Evolutionary conservation across 2,113 vertebrate species (phyloP).

Genomic region (Pionites leucogaster): DNA sequence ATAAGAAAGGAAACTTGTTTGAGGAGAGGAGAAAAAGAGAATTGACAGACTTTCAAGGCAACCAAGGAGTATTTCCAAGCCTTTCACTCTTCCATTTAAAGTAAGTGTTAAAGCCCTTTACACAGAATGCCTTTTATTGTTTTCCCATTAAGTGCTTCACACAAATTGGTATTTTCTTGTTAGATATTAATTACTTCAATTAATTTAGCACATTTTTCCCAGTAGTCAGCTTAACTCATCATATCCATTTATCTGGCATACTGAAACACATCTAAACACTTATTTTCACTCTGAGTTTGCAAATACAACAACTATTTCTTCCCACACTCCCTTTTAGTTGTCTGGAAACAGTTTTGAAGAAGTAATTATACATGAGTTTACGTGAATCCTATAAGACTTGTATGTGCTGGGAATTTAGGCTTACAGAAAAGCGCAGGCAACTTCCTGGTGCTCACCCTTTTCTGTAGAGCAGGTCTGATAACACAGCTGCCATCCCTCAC

Average conservation of each 20-base stretch:
- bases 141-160: neutral
- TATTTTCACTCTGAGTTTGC: neutral
- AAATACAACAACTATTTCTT: neutral
- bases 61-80: neutral
- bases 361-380: neutral
- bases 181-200: neutral
- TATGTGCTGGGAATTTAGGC: neutral
- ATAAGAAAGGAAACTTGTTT: neutral
- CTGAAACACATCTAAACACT: neutral
- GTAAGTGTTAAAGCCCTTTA: neutral
- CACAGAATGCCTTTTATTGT: rapidly evolving
- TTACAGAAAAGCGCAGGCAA: neutral
- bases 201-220: neutral
- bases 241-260: neutral
- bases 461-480: neutral
- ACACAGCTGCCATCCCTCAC: neutral
- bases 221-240: neutral
- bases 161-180: neutral
- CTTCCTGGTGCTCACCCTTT: neutral
- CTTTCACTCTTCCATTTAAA: neutral
- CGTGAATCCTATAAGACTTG: neutral
- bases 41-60: neutral
- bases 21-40: neutral
- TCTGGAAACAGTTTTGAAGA: neutral
- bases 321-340: neutral